Conservation (phyloP, 2,113 vertebrate species). For the Syngnathus scovelli region DNA sequence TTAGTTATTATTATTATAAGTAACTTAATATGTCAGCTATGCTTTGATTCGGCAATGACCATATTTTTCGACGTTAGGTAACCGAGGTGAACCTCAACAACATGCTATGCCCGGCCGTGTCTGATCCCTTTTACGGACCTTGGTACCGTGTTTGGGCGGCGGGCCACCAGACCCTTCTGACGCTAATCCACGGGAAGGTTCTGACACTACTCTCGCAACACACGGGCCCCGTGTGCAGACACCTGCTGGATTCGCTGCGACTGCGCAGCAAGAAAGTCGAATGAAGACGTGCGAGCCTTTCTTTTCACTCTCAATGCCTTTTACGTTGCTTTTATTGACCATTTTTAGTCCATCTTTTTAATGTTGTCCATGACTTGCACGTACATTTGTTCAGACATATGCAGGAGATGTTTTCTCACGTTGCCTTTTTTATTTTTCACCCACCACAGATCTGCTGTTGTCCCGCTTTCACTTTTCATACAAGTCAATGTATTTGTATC, state of each 20-base stretch:
- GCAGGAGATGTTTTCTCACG: constrained; percentile 33
- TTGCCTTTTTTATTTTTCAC: constrained; percentile 47
- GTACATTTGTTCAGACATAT: constrained; percentile 17
- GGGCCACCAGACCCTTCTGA: constrained; percentile 93
- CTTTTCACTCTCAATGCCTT: constrained; percentile 25
- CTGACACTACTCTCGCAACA: constrained; percentile 81
- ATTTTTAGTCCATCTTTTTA: constrained; percentile 1
- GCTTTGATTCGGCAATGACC: too few species aligned
- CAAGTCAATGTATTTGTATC: constrained; percentile 29
- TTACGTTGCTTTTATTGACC: constrained; percentile 1
- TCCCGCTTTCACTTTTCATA: constrained; percentile 21
- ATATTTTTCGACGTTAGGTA: constrained; percentile 61
- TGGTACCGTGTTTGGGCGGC: constrained; percentile 97
- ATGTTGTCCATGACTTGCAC: constrained; percentile 38
- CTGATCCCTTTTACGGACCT: constrained; percentile 94
- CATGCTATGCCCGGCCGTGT: constrained; percentile 97
- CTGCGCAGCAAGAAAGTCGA: constrained; percentile 89
- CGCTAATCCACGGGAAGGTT: constrained; percentile 89
- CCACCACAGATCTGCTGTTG: constrained; percentile 29
- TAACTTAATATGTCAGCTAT: background rate
- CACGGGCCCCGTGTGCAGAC: constrained; percentile 71
- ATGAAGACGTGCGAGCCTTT: constrained; percentile 63
- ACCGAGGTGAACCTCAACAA: constrained; percentile 99
- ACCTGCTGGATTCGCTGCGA: constrained; percentile 75
- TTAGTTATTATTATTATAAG: background rate